Conservation (phyloP, 2,888 invertebrate species). For the Ischnura elegans region DNA sequence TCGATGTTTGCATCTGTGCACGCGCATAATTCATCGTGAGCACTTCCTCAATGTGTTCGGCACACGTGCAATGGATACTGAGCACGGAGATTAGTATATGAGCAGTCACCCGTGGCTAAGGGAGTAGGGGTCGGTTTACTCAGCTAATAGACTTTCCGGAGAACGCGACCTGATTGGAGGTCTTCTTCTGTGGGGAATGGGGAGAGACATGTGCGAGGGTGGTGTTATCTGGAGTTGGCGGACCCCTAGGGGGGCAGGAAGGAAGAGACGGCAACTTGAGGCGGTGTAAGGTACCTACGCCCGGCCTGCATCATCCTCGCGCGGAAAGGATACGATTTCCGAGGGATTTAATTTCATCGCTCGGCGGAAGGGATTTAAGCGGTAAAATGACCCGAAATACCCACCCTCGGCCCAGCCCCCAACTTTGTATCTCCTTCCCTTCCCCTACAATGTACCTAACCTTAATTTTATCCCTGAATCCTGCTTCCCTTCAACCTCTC, state of each 20-base stretch:
- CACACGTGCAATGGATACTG: neutral
- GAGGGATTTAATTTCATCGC: slow-evolving; percentile 19
- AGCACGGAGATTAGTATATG: neutral
- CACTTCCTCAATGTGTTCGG: no score
- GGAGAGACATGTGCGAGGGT: no score
- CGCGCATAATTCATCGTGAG: no score
- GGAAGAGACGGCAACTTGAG: neutral
- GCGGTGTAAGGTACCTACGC: neutral
- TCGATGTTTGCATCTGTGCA: no score
- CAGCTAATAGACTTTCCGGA: neutral
- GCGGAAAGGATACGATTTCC: neutral
- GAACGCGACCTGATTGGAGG: neutral
- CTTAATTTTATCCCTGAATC: no score
- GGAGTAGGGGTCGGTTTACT: neutral
- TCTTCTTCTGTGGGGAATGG: neutral
- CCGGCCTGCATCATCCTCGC: neutral
- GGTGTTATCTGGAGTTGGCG: no score
- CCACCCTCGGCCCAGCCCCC: neutral
- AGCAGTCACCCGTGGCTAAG: neutral
- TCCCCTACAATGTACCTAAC: neutral
- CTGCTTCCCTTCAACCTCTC: no score
- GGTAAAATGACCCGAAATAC: neutral
- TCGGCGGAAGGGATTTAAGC: neutral
- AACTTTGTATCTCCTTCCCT: neutral
- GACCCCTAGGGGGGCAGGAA: neutral